Percentiles rank a stretch among this genome's conserved stretches.
Conservation (phyloP, 2,888 invertebrate species). For the Xylota segnis region DNA sequence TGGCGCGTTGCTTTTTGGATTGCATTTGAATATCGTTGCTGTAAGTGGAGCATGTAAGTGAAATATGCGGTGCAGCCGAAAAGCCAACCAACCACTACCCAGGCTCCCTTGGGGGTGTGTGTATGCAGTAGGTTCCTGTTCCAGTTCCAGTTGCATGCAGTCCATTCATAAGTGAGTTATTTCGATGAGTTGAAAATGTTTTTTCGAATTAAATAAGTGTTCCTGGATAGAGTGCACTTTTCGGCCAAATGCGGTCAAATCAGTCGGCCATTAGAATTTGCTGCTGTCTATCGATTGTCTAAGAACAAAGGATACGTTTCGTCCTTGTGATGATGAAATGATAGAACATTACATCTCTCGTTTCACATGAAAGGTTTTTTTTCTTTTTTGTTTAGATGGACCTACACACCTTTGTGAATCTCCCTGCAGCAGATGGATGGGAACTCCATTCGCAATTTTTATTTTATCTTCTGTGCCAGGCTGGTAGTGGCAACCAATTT, state of each 20-base stretch:
- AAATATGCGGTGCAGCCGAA: slow-evolving; percentile 60
- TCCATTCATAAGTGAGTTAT: slow-evolving; percentile 58
- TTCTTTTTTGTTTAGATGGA: not conserved
- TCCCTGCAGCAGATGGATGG: too few species aligned
- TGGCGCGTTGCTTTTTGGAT: slow-evolving; percentile 34
- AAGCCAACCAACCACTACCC: slow-evolving; percentile 41
- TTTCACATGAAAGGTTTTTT: too few species aligned
- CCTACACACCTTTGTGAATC: not conserved
- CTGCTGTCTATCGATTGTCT: too few species aligned
- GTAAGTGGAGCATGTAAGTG: slow-evolving; percentile 67
- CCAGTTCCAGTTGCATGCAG: slow-evolving; percentile 3
- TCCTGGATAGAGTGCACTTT: not conserved
- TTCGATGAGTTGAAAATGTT: slow-evolving; percentile 46
- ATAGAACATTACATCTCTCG: too few species aligned
- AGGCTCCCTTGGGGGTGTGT: too few species aligned
- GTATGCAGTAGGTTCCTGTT: too few species aligned
- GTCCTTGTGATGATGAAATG: too few species aligned
- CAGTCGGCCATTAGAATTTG: not conserved
- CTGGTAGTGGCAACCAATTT: slow-evolving; percentile 45
- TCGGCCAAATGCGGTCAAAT: slow-evolving; percentile 8
- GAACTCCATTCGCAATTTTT: not conserved
- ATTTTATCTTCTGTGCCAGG: slow-evolving; percentile 9
- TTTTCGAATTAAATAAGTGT: slow-evolving; percentile 37
- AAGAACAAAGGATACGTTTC: not conserved
- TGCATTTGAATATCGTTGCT: slow-evolving; percentile 71